Percentiles rank a stretch among this genome's conserved stretches.
phyloP scores from a whole-genome alignment of 35 echinoderm and acorn worm genomes.

The Heliocidaris tuberculata region DNA sequence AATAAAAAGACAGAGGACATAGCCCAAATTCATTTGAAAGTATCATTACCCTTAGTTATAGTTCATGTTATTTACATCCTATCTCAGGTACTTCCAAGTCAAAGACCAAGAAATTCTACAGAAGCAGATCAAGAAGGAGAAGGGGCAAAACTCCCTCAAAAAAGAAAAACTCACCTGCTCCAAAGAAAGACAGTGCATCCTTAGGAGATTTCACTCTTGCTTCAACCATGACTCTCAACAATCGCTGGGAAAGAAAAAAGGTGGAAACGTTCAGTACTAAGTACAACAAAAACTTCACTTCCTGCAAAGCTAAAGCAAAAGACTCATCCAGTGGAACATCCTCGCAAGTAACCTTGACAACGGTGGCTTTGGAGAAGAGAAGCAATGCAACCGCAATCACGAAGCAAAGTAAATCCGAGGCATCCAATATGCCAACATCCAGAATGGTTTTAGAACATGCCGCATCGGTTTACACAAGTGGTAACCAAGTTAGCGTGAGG shows the following conservation, averaged over 20 bases:
- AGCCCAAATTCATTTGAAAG: no score
- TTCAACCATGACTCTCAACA: conserved; percentile 40
- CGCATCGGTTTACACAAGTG: conserved; percentile 10
- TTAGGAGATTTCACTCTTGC: conserved; percentile 28
- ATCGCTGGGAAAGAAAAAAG: conserved; percentile 44
- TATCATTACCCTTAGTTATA: no score
- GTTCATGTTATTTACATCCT: background rate
- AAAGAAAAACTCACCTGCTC: conserved; percentile 25
- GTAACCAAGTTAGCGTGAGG: background rate
- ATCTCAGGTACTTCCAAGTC: background rate
- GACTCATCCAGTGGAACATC: background rate
- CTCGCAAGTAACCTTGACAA: background rate
- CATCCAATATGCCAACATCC: background rate
- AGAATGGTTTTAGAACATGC: conserved; percentile 23
- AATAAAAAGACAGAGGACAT: no score
- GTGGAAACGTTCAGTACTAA: conserved; percentile 41
- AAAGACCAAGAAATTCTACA: background rate
- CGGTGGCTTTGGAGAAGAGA: conserved; percentile 14
- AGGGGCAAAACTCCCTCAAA: conserved; percentile 13
- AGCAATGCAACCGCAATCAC: background rate
- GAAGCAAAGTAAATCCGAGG: background rate
- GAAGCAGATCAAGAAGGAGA: conserved; percentile 38
- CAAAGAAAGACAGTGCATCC: background rate
- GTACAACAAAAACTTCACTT: conserved; percentile 19
- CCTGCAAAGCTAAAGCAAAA: background rate